Evolutionary conservation across 2,888 invertebrate genomes (phyloP).

Genomic region (Strigamia maritima): DNA sequence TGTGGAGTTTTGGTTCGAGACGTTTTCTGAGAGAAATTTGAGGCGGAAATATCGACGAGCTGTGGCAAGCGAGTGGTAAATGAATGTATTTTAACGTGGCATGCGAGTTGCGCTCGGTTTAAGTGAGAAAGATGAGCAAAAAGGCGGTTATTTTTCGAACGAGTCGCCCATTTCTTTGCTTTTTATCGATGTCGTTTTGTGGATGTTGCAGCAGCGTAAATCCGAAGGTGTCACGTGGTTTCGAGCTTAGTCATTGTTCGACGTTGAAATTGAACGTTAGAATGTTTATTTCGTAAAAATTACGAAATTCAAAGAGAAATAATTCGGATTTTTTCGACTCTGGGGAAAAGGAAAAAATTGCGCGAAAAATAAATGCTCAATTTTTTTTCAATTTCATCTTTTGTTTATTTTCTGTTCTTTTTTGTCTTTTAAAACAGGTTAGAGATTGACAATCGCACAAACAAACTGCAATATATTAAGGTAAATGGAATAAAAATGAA

Average conservation of each 20-base stretch:
- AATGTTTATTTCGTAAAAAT: not conserved
- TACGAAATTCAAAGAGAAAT: not conserved
- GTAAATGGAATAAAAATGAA: not conserved
- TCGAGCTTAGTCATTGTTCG: conserved; percentile 29
- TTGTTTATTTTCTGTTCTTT: not conserved
- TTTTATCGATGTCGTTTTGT: conserved; percentile 26
- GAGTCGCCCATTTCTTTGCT: not conserved
- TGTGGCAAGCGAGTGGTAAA: not conserved
- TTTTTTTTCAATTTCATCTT: not conserved
- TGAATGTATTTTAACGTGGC: not conserved
- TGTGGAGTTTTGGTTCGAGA: not conserved
- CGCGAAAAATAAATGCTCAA: no score
- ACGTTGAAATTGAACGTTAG: not conserved
- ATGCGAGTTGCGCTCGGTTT: not conserved
- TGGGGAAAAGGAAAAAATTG: not conserved
- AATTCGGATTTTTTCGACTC: not conserved
- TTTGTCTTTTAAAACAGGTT: not conserved
- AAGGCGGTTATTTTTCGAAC: not conserved
- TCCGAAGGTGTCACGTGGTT: conserved; percentile 33
- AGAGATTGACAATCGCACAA: not conserved
- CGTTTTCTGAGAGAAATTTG: not conserved
- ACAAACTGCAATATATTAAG: not conserved
- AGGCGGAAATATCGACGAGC: not conserved
- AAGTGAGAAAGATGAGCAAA: not conserved
- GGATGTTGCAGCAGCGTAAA: conserved; percentile 19